Conservation (phyloP, 2,888 invertebrate genomes). For the Agrotis puta region DNA sequence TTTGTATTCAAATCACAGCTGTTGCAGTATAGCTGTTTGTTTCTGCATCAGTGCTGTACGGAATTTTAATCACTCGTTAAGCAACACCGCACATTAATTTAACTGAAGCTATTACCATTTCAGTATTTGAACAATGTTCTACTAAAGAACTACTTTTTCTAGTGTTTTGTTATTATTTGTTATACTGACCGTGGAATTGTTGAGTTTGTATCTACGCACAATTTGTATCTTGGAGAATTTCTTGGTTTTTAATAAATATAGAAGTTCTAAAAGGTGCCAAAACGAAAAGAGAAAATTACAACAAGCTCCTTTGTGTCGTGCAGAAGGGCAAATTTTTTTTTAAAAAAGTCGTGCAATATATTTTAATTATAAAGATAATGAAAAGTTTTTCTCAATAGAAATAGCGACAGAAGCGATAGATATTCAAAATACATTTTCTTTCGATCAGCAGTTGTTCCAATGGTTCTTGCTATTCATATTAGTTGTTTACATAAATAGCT, state of each 20-base stretch:
- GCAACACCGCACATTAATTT: conserved; percentile 54
- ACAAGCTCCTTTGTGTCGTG: no score
- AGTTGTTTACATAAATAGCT: conserved; percentile 20
- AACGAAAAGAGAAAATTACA: background rate
- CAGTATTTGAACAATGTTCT: conserved; percentile 60
- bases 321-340: no score
- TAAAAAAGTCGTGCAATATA: conserved; percentile 30
- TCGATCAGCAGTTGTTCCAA: conserved; percentile 3
- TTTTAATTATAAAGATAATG: background rate
- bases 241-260: conserved; percentile 7
- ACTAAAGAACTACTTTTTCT: conserved; percentile 52
- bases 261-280: background rate
- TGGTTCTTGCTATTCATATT: conserved; percentile 8
- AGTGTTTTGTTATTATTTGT: conserved; percentile 49
- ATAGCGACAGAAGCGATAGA: background rate
- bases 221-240: conserved; percentile 24
- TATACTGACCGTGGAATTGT: conserved; percentile 21
- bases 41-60: conserved; percentile 52
- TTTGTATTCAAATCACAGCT: conserved; percentile 60
- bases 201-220: conserved; percentile 44
- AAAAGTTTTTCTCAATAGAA: background rate
- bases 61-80: conserved; percentile 66
- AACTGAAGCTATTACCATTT: conserved; percentile 58
- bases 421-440: background rate
- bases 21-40: conserved; percentile 42